These are phyloP conservation scores for Scleropages formosus DNA, from an alignment of 2,797 vertebrate species.

Conservation along the genomic window DNA sequence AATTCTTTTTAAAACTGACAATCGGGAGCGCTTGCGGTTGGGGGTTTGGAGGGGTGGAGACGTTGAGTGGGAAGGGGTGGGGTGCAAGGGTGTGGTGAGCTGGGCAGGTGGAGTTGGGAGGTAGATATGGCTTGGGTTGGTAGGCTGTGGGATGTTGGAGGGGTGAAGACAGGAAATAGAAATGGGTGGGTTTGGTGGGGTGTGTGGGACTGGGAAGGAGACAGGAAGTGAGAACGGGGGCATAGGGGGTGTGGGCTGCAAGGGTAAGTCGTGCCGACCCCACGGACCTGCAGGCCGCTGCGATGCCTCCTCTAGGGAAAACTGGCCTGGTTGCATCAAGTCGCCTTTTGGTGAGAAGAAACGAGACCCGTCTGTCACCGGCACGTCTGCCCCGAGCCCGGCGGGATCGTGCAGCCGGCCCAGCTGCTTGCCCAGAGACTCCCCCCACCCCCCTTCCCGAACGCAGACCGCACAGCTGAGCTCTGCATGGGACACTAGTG, in stretches of 20 bases:
- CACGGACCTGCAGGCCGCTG: not conserved
- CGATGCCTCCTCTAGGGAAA: constrained; percentile 11
- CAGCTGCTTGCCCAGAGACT: constrained; percentile 40
- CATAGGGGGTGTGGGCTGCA: not conserved
- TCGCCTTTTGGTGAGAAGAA: constrained; percentile 26
- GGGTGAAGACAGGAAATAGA: not conserved
- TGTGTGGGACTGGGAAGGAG: not conserved
- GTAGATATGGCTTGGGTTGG: no score
- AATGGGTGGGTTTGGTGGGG: not conserved
- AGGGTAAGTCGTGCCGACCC: not conserved
- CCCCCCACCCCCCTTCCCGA: constrained; percentile 8
- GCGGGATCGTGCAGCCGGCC: constrained; percentile 29
- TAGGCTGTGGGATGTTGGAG: not conserved
- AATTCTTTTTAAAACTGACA: constrained; percentile 52
- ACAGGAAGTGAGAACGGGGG: not conserved
- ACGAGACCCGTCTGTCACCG: constrained; percentile 16
- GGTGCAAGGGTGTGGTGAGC: not conserved
- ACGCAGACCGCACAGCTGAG: not conserved
- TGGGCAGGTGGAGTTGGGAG: no score
- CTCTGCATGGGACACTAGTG: no score
- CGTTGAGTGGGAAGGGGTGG: not conserved
- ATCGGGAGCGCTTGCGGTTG: constrained; percentile 42
- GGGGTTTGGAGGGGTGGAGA: not conserved
- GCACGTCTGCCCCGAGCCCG: not conserved
- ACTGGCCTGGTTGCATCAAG: constrained; percentile 14